These are phyloP conservation scores for Colossoma macropomum DNA, from an alignment of 2,113 vertebrate genomes.

Conservation along the genomic window DNA sequence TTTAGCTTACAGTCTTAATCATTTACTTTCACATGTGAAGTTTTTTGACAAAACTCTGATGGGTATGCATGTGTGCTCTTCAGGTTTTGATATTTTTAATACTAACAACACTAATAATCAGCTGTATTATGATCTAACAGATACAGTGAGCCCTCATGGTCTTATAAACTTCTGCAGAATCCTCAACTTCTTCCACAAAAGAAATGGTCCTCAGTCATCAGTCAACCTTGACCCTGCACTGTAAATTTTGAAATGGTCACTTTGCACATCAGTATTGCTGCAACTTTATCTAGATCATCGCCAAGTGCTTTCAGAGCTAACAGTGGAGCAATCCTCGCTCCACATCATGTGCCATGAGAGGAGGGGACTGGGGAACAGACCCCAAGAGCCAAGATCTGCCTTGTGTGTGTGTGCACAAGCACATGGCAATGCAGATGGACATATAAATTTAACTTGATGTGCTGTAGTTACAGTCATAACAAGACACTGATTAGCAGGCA, in stretches of 20 bases:
- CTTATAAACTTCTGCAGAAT: not conserved
- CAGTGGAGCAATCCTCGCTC: conserved; percentile 39
- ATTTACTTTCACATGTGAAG: not conserved
- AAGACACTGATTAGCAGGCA: not conserved
- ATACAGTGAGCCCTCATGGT: no score
- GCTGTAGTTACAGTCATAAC: no score
- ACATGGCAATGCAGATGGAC: not conserved
- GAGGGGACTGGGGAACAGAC: conserved; percentile 15
- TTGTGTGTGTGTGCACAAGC: conserved; percentile 5
- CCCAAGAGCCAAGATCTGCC: not conserved
- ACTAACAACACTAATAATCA: no score
- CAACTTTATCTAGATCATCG: conserved; percentile 3
- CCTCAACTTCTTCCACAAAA: not conserved
- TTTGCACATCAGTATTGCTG: conserved; percentile 51
- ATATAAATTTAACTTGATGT: not conserved
- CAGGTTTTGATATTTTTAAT: no score
- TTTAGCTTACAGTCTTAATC: not conserved
- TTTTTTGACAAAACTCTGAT: no score
- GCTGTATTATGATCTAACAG: no score
- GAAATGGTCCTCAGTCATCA: not conserved
- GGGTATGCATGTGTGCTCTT: not conserved
- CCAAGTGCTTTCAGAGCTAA: conserved; percentile 33
- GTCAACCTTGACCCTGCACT: conserved; percentile 17
- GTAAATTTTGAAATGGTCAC: conserved; percentile 37
- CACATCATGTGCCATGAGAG: conserved; percentile 6